A percentile compares a stretch with the other conserved stretches of the same genome.
phyloP scores from a whole-genome alignment of 2,888 invertebrate genomes.

The Schrankia costaestrigalis region DNA sequence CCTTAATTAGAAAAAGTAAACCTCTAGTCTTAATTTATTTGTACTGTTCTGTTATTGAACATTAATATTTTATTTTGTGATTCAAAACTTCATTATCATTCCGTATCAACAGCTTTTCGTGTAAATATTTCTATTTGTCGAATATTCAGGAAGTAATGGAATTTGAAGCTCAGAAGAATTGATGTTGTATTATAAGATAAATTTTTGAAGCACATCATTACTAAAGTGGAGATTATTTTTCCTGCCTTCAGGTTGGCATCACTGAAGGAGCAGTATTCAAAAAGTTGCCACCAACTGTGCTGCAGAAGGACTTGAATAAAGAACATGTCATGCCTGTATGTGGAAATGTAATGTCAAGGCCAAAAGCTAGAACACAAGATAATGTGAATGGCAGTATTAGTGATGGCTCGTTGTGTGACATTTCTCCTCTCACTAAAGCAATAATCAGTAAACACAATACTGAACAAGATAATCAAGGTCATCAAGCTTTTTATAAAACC shows the following conservation, averaged over 20 bases:
- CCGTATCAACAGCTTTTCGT: slow-evolving; percentile 27
- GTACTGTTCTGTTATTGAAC: neutral
- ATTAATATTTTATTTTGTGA: neutral
- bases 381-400: slow-evolving; percentile 62
- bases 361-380: slow-evolving; percentile 40
- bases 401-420: slow-evolving; percentile 66
- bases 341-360: slow-evolving; percentile 44
- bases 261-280: slow-evolving; percentile 77
- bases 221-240: slow-evolving; percentile 81
- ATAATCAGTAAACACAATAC: slow-evolving; percentile 52
- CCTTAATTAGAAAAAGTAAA: no score
- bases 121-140: slow-evolving; percentile 41
- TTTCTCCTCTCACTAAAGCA: slow-evolving; percentile 48
- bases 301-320: slow-evolving; percentile 62
- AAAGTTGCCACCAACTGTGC: slow-evolving; percentile 72
- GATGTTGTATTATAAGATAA: slow-evolving; percentile 61
- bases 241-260: slow-evolving; percentile 81
- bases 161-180: slow-evolving; percentile 74
- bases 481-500: slow-evolving; percentile 38
- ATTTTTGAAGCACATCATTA: slow-evolving; percentile 75
- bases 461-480: slow-evolving; percentile 41
- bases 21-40: neutral
- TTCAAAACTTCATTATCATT: slow-evolving; percentile 13
- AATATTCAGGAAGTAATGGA: slow-evolving; percentile 67
- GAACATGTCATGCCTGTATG: slow-evolving; percentile 55